Base-by-base conservation (phyloP, 2,113 vertebrate genomes). In the Centropus bengalensis region DNA sequence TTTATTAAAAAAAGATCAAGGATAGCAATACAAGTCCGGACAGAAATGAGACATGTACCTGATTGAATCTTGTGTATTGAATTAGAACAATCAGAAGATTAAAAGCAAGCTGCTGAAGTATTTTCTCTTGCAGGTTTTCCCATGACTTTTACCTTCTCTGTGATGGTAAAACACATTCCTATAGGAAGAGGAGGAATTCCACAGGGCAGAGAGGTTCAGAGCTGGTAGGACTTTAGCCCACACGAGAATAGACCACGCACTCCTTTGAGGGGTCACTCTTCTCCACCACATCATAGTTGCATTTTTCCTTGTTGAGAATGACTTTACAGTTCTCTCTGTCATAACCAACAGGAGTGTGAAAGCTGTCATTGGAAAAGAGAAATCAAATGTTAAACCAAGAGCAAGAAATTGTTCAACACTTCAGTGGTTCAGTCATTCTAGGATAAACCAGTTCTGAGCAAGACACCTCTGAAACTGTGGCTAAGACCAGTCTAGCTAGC, bases 281-380 rank as follows among this genome's bases (percentile, higher is more conserved):
- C 54, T 28, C 12, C 23, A 96, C 60, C 30, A 96, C 49, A 0
- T 93, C 49, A 23, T 91, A 93, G 74, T 73, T 2, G 33, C 96
- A 97, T 10, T 0, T 21, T 32, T 83, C 0, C 27, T 45, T 17
- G 68, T 94, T 78, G 30, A 96, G 84, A 62, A 93, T 0, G 0
- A 51, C 4, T 82, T 74, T 26, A 24, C 96, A 97, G 4, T 38
- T 68, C 24, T 92, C 3, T 16, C 32, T 20, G 63, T 97, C 69
- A 0, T 49, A 96, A 32, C 0, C 0, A 8, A 0, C 0, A 21
- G 92, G 73, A 28, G 9, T 67, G 21, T 3, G 4, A 49, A 22
- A 91, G 27, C 92, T 96, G 71, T 26, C 32, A 55, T 62, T 36
- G 77, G 21, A 27, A 81, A 81, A 80, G 24, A 88, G 28, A 86